Evolutionary conservation across 1,140 invertebrate genomes (phyloP), one percentile per base, ranked within the genome.

Genomic region (Andricus grossulariae): DNA sequence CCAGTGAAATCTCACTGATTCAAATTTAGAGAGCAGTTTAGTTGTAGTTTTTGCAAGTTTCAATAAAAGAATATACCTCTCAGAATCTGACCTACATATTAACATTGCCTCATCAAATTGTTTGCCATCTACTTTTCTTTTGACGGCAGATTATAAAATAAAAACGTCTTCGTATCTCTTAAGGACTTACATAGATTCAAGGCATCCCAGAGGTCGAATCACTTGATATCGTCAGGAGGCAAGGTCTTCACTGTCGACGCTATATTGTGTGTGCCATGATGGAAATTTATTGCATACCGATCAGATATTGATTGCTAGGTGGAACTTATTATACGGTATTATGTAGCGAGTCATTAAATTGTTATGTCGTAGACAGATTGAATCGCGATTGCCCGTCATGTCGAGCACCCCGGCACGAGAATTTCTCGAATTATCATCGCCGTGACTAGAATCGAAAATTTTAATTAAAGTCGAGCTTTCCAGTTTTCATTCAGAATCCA

Each of bases 251-350:
- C 8, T 45, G 39, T 66, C 15, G n/a, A 45, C 16, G 60, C 39
- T 39, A 32, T 66, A n/a, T 66, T 66, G 60, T 10, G 12, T 13
- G 60, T 12, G 45, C 60, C 60, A 45, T 39, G 60, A 66, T 25
- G 60, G 32, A 60, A 60, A 66, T 66, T 66, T 25, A 66, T 66
- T 66, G 60, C 60, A 66, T 66, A 66, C 25, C 25, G 60, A 66
- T 66, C 60, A n/a, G 60, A 39, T 66, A 66, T 66, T 66, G 60
- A 66, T 66, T 66, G 60, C 60, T 66, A 25, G 25, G 60, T 66
- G 60, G 60, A 66, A 66, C 60, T 66, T 66, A 66, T 66, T 39
- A 66, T 39, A 39, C 32, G 12, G 21, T 8, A 32, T 66, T 32
- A 39, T 66, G 32, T 66, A 66, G 60, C 60, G 25, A 39, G 60